phyloP scores from a whole-genome alignment of 2,113 vertebrate genomes.

The Saguinus imperator region DNA sequence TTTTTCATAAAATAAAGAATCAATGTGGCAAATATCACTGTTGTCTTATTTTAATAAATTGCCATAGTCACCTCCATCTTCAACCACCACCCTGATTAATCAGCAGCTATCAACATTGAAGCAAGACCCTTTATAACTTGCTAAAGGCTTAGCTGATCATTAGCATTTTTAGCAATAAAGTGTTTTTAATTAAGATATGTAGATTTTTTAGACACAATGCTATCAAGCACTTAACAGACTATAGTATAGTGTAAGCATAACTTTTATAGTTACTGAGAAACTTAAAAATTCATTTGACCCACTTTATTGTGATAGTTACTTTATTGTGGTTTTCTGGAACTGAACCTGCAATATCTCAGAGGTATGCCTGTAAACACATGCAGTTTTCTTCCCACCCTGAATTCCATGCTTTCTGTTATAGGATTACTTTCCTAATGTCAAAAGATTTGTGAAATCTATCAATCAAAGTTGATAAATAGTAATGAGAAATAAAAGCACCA shows the following conservation, averaged over 20 bases:
- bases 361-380: neutral
- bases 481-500: neutral
- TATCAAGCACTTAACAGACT: neutral
- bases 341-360: neutral
- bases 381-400: neutral
- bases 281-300: neutral
- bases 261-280: neutral
- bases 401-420: neutral
- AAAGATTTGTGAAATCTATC: neutral
- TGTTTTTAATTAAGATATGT: neutral
- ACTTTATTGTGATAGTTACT: neutral
- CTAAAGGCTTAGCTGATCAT: neutral
- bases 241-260: neutral
- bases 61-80: neutral
- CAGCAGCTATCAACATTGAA: neutral
- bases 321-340: neutral
- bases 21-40: neutral
- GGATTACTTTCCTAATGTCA: neutral
- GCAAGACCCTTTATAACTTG: neutral
- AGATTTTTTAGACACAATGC: neutral
- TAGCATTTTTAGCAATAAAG: neutral
- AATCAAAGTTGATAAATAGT: neutral
- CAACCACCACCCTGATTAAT: neutral
- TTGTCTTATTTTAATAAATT: neutral
- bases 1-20: neutral